Conservation (phyloP, 2,888 invertebrate species). For the Barypeithes pellucidus region DNA sequence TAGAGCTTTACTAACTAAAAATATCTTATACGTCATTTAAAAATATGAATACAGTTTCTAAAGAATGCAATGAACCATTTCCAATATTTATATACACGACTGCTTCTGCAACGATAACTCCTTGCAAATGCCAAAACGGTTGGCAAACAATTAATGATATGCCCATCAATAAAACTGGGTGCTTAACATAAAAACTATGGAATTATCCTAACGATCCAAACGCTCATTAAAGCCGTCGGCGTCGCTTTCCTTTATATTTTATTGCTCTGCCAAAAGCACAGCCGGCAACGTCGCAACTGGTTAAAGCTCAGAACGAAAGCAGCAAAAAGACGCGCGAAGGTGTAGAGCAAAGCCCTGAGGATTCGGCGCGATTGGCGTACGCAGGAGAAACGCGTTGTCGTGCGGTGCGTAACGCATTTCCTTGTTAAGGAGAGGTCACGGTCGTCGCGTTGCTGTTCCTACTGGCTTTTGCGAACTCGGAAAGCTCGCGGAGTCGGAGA, state of each 20-base stretch:
- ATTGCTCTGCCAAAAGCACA: background rate
- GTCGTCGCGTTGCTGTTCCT: slow-evolving; percentile 55
- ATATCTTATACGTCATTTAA: too few relatives aligned
- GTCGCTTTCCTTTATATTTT: slow-evolving; percentile 15
- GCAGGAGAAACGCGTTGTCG: slow-evolving; percentile 42
- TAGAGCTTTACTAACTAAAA: too few relatives aligned
- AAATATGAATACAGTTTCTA: too few relatives aligned
- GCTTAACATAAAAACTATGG: background rate
- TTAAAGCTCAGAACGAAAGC: slow-evolving; percentile 34
- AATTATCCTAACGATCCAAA: background rate
- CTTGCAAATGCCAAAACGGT: background rate
- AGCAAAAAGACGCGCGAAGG: slow-evolving; percentile 34
- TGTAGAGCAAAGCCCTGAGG: slow-evolving; percentile 44
- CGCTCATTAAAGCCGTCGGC: slow-evolving; percentile 10
- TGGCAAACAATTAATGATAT: background rate
- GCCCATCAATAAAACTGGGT: background rate
- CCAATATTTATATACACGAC: too few relatives aligned
- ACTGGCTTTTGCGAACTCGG: slow-evolving; percentile 38
- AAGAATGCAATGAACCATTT: background rate
- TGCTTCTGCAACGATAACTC: too few relatives aligned
- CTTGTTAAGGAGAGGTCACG: slow-evolving; percentile 67
- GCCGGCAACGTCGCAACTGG: slow-evolving; percentile 36
- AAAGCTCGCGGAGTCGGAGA: slow-evolving; percentile 32
- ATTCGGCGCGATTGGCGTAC: slow-evolving; percentile 46
- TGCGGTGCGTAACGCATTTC: slow-evolving; percentile 66